Conservation (phyloP, 2,888 invertebrate species). For the Catonia carolina region DNA sequence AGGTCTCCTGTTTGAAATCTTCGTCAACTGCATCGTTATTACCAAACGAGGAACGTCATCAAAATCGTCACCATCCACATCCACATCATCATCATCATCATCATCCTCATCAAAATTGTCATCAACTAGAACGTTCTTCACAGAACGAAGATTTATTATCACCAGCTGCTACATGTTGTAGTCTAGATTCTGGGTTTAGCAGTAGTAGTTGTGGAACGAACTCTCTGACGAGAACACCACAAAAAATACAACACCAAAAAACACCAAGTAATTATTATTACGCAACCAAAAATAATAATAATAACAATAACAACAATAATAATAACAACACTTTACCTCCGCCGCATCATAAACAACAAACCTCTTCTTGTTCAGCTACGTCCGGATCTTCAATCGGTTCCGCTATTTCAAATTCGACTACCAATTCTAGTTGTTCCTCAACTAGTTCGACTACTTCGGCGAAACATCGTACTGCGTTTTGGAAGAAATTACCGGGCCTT, state of each 20-base stretch:
- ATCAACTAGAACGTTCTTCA: not conserved
- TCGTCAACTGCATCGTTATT: too few species aligned
- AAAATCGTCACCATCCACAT: not conserved
- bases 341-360: too few species aligned
- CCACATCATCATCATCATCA: not conserved
- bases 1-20: too few species aligned
- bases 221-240: constrained; percentile 29
- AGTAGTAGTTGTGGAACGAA: constrained; percentile 36
- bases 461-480: constrained; percentile 28
- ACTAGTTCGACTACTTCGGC: not conserved
- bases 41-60: too few species aligned
- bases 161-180: constrained; percentile 49
- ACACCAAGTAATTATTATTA: constrained; percentile 17
- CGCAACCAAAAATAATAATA: not conserved
- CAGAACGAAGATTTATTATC: constrained; percentile 62
- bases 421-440: too few species aligned
- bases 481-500: constrained; percentile 35
- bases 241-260: too few species aligned
- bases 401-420: too few species aligned
- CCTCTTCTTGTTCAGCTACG: too few species aligned
- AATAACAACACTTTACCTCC: too few species aligned
- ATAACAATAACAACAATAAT: not conserved
- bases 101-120: too few species aligned
- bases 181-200: constrained; percentile 36
- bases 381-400: too few species aligned